Evolutionary conservation across 2,888 invertebrate species (phyloP), one percentile per base, ranked within the genome.

Genomic region (Polymixis flavicincta): DNA sequence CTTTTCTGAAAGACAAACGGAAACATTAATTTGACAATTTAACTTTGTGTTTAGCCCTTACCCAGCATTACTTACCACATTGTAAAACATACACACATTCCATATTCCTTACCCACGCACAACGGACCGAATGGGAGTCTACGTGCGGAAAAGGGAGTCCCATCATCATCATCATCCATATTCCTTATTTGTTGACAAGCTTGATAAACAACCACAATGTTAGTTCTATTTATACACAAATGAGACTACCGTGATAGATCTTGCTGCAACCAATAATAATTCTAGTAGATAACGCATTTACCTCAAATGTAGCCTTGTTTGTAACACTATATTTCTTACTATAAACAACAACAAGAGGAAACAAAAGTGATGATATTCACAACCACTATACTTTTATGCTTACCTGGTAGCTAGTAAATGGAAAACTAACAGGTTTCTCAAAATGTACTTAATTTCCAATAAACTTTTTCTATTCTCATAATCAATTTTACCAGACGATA

Each of bases 341-440:
- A 42, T 11, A 2, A 13, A 45, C 13, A n/a, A n/a, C 45, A 14
- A 55, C 13, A 72, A n/a, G 14, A 28, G 28, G 42, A 28, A n/a
- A 32, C 19, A 42, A 11, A n/a, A 32, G 19, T 50, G 25, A 50
- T 72, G 2, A 42, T 25, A 4, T 42, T 13, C 5, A 45, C 28
- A 22, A 48, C 19, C 7, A 59, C 48, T 32, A 37, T 45, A 60
- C 28, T 19, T 48, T 57, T 65, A 64, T 77, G 73, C 5, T 65
- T 5, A 22, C 65, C 79, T 72, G 48, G 65, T 78, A 78, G 4
- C 7, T 60, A 42, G 54, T 42, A 22, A 48, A 50, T 45, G n/a
- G n/a, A 66, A 79, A 60, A 61, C n/a, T 64, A 65, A 57, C 66
- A 67, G 25, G 22, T 22, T 63, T 61, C 22, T 17, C 32, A 50